Base-by-base conservation (phyloP, 1,140 invertebrate genomes). In the Eumaeus atala region DNA sequence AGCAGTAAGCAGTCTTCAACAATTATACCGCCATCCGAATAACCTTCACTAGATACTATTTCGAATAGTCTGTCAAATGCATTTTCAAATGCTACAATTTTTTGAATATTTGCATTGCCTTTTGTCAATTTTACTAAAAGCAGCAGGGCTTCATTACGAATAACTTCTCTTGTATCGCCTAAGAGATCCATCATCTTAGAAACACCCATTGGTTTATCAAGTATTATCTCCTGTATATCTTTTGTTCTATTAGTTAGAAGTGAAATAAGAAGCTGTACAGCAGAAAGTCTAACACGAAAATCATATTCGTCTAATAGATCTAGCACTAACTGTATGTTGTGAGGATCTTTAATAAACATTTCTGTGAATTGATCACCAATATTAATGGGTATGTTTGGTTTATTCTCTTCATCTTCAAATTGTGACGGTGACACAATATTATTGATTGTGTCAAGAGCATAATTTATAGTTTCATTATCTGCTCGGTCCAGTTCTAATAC, bases 21-120 rank as follows among this genome's bases (percentile, higher is more conserved):
- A 4, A 99, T 95, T 54, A 99, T 98, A 28, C 97, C 97, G 51
- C 97, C 98, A 87, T 99, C 96, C 17, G 94, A 93, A 65, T 93
- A 93, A 44, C 97, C 97, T 89, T 99, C 98, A 65, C 95, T 93
- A 1, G 88, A 89, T 18, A 99, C 96, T 33, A 99, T 97, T 74
- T 97, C 95, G 67, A 99, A 95, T 36, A 99, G 89, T 62, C 95
- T 91, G 87, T 99, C 97, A 85, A 99, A 99, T 0, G 96, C 97
- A 89, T 98, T 99, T 89, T 99, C 97, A 89, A 99, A 99, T 0
- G 97, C 98, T 4, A 99, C 97, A 72, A 99, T 99, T 89, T 99
- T 99, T 84, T 99, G 98, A 67, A 99, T 97, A 82, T 98, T 98
- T 0, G 96, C 95, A 89, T 99, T 99, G 6, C 93, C 93, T 88